Evolutionary conservation across 2,888 invertebrate species (phyloP).

Genomic region (Colletes collaris): DNA sequence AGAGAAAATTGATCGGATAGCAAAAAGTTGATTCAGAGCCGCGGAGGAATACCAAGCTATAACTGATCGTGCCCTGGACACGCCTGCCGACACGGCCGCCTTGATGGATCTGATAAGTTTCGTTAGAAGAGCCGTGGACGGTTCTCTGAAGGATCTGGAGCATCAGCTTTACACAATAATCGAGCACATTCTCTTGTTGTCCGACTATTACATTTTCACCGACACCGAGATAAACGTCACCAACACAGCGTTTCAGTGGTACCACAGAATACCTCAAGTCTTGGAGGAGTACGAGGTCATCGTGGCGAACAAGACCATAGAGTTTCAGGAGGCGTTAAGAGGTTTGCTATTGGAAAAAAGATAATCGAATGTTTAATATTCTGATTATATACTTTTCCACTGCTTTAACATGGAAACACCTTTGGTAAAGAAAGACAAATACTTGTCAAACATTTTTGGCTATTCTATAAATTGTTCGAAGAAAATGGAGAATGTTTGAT

Average conservation of each 20-base stretch:
- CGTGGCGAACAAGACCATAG: conserved; percentile 53
- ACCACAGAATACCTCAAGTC: conserved; percentile 90
- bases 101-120: conserved; percentile 93
- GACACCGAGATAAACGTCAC: conserved; percentile 94
- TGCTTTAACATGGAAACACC: too few species aligned
- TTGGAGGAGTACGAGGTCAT: conserved; percentile 84
- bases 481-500: too few species aligned
- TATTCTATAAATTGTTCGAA: too few species aligned
- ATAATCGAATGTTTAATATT: too few species aligned
- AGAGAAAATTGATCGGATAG: conserved; percentile 21
- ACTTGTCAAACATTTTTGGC: too few species aligned
- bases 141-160: conserved; percentile 90
- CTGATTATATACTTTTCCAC: too few species aligned
- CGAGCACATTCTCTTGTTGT: conserved; percentile 91
- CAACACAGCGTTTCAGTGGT: conserved; percentile 94
- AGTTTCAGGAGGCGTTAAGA: conserved; percentile 90
- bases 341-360: conserved; percentile 70
- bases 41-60: conserved; percentile 93
- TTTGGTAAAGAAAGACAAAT: too few species aligned
- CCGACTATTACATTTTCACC: conserved; percentile 91
- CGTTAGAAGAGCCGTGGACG: conserved; percentile 89
- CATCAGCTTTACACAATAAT: conserved; percentile 88
- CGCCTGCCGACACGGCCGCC: conserved; percentile 92
- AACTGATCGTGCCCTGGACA: conserved; percentile 89
- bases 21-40: conserved; percentile 84